Percentiles rank a stretch among this genome's conserved stretches.
Conservation (phyloP, 2,113 vertebrate species). For the Xenotilapia leptura region DNA sequence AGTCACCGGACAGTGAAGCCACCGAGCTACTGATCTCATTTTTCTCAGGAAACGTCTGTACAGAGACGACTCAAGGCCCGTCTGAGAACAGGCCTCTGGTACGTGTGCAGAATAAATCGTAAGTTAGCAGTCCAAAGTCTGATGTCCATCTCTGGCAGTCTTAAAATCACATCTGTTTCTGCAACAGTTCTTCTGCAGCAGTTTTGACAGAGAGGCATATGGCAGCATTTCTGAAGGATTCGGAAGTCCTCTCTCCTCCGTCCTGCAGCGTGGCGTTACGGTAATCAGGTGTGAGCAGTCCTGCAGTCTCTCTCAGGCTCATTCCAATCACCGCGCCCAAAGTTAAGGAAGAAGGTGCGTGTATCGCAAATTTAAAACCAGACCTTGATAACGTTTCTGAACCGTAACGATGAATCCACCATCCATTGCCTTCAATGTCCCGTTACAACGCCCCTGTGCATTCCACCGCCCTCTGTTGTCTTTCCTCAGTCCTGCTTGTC, state of each 20-base stretch:
- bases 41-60: constrained; percentile 7
- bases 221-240: neutral
- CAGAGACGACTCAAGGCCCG: neutral
- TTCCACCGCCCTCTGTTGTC: neutral
- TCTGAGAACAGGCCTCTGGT: neutral
- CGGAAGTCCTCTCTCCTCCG: accelerated
- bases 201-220: neutral
- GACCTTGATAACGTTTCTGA: neutral
- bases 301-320: neutral
- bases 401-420: neutral
- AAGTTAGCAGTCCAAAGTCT: neutral
- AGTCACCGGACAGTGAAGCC: constrained; percentile 1
- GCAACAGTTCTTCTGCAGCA: neutral
- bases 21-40: neutral
- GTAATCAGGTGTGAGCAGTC: neutral
- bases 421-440: neutral
- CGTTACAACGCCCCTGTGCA: too few species aligned
- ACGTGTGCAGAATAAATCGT: neutral
- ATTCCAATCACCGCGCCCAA: neutral
- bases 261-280: neutral
- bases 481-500: neutral
- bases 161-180: neutral
- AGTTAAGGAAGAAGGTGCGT: neutral
- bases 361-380: neutral
- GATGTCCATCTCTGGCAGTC: neutral